Conservation (phyloP, 2,888 invertebrate genomes). For the Eudasyphora cyanicolor region DNA sequence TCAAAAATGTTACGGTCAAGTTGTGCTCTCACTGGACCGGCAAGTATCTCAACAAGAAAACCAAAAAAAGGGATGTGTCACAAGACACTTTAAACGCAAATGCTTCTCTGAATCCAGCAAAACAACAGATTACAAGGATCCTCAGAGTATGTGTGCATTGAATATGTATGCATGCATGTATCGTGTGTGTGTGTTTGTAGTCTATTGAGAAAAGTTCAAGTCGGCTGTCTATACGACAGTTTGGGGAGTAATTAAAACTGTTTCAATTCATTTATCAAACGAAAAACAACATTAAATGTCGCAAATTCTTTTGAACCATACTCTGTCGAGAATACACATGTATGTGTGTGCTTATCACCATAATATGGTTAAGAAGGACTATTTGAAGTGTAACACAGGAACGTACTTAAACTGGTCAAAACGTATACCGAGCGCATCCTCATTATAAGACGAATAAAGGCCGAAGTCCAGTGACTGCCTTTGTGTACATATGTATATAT, state of each 20-base stretch:
- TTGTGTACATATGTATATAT: background rate
- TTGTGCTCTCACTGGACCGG: conserved; percentile 50
- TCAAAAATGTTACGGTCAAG: conserved; percentile 46
- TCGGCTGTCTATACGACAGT: conserved; percentile 77
- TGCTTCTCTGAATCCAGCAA: background rate
- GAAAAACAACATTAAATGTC: conserved; percentile 68
- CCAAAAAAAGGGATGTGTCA: conserved; percentile 22
- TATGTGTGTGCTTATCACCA: too few species aligned
- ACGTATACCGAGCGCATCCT: background rate
- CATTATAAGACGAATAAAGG: background rate
- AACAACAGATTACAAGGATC: background rate
- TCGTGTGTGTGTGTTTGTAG: background rate
- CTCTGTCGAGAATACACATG: too few species aligned
- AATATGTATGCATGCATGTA: background rate
- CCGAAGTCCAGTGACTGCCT: background rate
- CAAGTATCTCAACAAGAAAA: conserved; percentile 51
- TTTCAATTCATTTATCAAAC: conserved; percentile 77
- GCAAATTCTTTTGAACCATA: conserved; percentile 10
- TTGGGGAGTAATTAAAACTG: conserved; percentile 77
- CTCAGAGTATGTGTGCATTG: background rate
- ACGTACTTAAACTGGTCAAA: background rate
- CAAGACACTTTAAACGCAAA: conserved; percentile 39
- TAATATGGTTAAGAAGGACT: background rate
- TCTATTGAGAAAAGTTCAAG: conserved; percentile 46
- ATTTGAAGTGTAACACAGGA: background rate